Conservation (phyloP, 2,888 invertebrate species). For the Plemyria rubiginata region DNA sequence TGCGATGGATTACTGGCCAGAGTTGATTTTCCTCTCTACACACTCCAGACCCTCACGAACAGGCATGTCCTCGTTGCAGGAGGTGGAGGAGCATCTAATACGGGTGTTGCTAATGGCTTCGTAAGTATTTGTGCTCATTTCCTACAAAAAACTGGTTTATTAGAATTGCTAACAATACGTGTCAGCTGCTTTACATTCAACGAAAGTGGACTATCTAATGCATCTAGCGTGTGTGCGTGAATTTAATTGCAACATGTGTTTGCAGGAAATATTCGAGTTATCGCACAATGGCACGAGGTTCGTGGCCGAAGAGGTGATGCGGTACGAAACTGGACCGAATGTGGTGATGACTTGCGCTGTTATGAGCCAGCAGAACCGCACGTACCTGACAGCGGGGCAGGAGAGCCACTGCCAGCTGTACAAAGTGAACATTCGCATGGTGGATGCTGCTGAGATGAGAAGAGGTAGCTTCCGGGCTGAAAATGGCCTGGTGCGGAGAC, state of each 20-base stretch:
- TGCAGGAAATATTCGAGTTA: constrained; percentile 96
- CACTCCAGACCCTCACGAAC: constrained; percentile 94
- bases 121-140: constrained; percentile 85
- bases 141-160: constrained; percentile 21
- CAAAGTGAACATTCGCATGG: constrained; percentile 86
- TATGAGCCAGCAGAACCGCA: constrained; percentile 88
- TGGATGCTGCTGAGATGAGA: constrained; percentile 83
- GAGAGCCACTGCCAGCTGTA: constrained; percentile 96
- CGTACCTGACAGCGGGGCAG: constrained; percentile 94
- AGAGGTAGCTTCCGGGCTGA: constrained; percentile 82
- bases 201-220: constrained; percentile 32
- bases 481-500: constrained; percentile 73
- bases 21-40: constrained; percentile 97
- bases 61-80: constrained; percentile 98
- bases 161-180: constrained; percentile 47
- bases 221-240: constrained; percentile 29
- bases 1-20: constrained; percentile 91
- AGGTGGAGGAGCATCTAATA: constrained; percentile 98
- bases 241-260: constrained; percentile 50
- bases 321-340: constrained; percentile 94
- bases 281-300: constrained; percentile 93
- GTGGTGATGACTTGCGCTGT: constrained; percentile 97
- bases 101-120: constrained; percentile 98
- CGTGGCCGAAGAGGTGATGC: constrained; percentile 93
- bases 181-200: constrained; percentile 54